Percentiles rank a stretch among this genome's conserved stretches.
Evolutionary conservation across 2,113 vertebrate genomes (phyloP).

Genomic region (Pionites leucogaster): DNA sequence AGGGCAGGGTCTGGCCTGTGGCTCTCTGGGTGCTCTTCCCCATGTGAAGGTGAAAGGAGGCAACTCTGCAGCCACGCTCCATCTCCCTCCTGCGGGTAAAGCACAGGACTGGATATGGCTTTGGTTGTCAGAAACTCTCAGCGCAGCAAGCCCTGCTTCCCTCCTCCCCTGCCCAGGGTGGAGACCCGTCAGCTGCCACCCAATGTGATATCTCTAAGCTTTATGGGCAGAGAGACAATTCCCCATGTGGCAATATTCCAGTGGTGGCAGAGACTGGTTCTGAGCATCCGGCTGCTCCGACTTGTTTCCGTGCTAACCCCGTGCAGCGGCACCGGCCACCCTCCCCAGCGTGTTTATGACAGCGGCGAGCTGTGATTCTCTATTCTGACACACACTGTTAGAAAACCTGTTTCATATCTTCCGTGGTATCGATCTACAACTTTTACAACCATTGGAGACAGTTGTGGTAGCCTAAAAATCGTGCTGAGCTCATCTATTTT

Average conservation of each 20-base stretch:
- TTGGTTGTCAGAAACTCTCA: not conserved
- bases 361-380: not conserved
- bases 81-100: not conserved
- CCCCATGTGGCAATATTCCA: not conserved
- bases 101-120: not conserved
- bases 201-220: not conserved
- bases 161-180: not conserved
- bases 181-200: not conserved
- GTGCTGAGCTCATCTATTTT: constrained; percentile 72
- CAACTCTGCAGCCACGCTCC: accelerated
- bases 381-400: not conserved
- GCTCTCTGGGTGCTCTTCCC: not conserved
- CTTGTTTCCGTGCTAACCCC: not conserved
- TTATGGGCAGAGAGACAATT: not conserved
- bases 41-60: accelerated
- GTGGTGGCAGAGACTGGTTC: not conserved
- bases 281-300: not conserved
- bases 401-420: constrained; percentile 45
- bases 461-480: constrained; percentile 61
- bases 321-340: not conserved
- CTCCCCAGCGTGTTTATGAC: not conserved
- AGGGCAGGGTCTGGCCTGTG: not conserved
- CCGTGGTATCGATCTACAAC: constrained; percentile 27
- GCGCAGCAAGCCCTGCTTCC: not conserved
- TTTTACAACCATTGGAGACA: constrained; percentile 36